Evolutionary conservation across 1,140 invertebrate genomes (phyloP).

Genomic region (Ridgeia piscesae): DNA sequence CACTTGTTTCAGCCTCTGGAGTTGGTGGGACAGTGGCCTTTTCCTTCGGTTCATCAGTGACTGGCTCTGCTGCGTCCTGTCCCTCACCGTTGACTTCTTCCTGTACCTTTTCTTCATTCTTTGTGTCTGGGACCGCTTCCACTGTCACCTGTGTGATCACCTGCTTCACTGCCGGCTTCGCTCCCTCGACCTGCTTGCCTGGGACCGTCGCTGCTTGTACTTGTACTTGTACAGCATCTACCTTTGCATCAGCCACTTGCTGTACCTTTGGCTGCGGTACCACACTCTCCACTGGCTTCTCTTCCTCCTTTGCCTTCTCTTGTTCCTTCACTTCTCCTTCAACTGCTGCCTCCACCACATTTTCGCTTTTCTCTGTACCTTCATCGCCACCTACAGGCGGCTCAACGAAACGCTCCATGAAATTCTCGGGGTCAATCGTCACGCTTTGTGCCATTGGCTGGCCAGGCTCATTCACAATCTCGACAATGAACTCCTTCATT

Average conservation of each 20-base stretch:
- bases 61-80: background rate
- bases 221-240: background rate
- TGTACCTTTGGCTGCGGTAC: background rate
- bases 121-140: background rate
- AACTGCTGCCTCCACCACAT: background rate
- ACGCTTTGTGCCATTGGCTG: background rate
- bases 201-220: background rate
- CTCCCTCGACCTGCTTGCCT: background rate
- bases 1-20: background rate
- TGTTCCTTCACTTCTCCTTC: background rate
- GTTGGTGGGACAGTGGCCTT: background rate
- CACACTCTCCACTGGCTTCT: background rate
- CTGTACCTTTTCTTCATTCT: background rate
- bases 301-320: background rate
- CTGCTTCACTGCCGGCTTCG: background rate
- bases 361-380: background rate
- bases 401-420: background rate
- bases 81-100: background rate
- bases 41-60: background rate
- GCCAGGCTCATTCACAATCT: slow-evolving; percentile 11
- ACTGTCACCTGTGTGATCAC: background rate
- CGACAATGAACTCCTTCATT: background rate
- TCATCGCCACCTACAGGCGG: background rate
- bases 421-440: background rate
- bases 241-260: background rate